A percentile compares a stretch with the other conserved stretches of the same genome.
These are phyloP conservation scores for Syngnathus acus DNA, from an alignment of 2,797 vertebrate genomes.

Conservation along the genomic window DNA sequence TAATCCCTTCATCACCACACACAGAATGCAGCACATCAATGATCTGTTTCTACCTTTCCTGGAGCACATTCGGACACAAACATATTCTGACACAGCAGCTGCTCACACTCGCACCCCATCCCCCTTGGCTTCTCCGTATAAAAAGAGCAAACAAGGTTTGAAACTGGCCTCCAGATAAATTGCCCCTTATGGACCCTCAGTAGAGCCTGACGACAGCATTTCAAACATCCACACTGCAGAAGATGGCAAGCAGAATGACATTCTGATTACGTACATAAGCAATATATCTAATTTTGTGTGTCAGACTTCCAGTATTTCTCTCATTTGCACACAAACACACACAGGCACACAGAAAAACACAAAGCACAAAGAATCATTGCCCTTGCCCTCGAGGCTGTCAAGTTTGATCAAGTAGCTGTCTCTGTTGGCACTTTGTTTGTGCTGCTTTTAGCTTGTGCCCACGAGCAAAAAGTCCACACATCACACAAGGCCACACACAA, in stretches of 20 bases:
- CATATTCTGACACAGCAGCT: slow-evolving; percentile 40
- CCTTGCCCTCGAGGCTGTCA: slow-evolving; percentile 33
- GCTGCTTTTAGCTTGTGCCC: slow-evolving; percentile 40
- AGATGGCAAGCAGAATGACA: slow-evolving; percentile 1
- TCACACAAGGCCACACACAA: slow-evolving; percentile 13
- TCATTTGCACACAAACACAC: slow-evolving; percentile 9
- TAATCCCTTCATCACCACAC: slow-evolving; percentile 14
- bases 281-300: slow-evolving; percentile 11
- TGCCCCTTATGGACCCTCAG: slow-evolving; percentile 42
- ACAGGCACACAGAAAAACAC: slow-evolving; percentile 11
- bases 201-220: slow-evolving; percentile 31
- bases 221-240: background rate
- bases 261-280: background rate
- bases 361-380: slow-evolving; percentile 20
- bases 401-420: slow-evolving; percentile 39
- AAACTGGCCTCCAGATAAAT: slow-evolving; percentile 47
- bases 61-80: slow-evolving; percentile 45
- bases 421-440: slow-evolving; percentile 38
- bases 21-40: slow-evolving; percentile 14
- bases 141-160: slow-evolving; percentile 43
- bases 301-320: slow-evolving; percentile 9
- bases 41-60: slow-evolving; percentile 35
- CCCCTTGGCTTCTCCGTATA: slow-evolving; percentile 19
- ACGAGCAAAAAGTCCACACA: slow-evolving; percentile 27
- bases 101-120: slow-evolving; percentile 38